Conservation (phyloP, 2,113 vertebrate genomes). For the Sapayoa aenigma region DNA sequence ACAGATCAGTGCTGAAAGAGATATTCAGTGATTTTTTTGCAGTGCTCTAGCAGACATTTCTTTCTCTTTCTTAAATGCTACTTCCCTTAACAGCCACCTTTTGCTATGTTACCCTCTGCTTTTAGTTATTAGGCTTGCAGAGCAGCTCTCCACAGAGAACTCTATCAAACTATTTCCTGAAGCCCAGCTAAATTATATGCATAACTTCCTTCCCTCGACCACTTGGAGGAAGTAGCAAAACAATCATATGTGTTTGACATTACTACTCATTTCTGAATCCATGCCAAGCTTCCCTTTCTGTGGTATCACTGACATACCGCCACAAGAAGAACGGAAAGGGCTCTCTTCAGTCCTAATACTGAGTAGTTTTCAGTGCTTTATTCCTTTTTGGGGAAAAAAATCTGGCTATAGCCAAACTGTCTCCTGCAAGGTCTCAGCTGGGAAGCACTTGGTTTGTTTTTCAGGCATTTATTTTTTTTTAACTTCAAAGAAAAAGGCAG, state of each 20-base stretch:
- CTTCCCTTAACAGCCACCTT: constrained; percentile 4
- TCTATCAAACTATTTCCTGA: constrained; percentile 62
- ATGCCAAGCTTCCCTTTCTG: constrained; percentile 26
- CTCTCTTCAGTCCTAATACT: background rate
- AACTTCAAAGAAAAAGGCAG: background rate
- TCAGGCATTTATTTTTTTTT: background rate
- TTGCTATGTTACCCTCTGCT: background rate
- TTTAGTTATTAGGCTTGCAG: background rate
- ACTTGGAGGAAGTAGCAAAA: constrained; percentile 59
- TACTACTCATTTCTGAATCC: constrained; percentile 57
- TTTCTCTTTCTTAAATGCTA: background rate
- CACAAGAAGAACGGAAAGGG: background rate
- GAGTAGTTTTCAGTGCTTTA: background rate
- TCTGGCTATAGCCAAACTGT: background rate
- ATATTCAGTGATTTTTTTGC: background rate
- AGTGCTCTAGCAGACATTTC: background rate
- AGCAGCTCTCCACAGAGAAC: constrained; percentile 3
- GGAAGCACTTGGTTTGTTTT: constrained; percentile 9
- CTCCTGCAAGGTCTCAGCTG: constrained; percentile 1
- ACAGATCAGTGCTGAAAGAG: constrained; percentile 22
- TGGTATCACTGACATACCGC: background rate
- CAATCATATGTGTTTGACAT: constrained; percentile 62
- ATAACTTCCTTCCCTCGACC: constrained; percentile 64
- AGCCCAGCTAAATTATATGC: constrained; percentile 65
- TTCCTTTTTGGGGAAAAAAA: background rate